Base-by-base conservation (phyloP, 2,888 invertebrate genomes). In the Thecocarcelia acutangulata region DNA sequence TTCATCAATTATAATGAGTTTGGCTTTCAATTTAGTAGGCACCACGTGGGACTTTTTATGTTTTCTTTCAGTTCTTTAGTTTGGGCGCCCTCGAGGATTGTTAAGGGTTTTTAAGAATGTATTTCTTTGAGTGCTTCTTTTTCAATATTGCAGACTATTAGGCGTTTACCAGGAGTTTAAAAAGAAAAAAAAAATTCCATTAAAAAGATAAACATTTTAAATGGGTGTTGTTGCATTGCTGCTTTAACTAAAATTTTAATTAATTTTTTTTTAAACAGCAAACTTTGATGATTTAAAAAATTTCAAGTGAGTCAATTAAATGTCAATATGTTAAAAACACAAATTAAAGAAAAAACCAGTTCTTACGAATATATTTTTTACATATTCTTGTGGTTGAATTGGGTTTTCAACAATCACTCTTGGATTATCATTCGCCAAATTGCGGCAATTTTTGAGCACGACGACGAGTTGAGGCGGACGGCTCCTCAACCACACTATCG, bases 21-120 rank as follows among this genome's bases (percentile, higher is more conserved):
- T 54, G 52, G 37, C 54, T 59, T 76, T 56, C 17, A 58, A 56
- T 48, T 74, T 74, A 21, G 52, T 61, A 54, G 61, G 46, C 68
- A 69, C 69, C 76, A 76, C 76, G 76, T 76, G 76, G 76, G 76
- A 59, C 61, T 68, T 72, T 76, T 61, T 69, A 74, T 66, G 40
- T 33, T 6, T 48, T 66, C 61, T 72, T 11, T 52, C n/a, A 12
- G 33, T 12, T 61, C 15, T 66, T 42, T 50, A 54, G 44, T 52
- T 76, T 69, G 68, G 76, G 76, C 76, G 69, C 68, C 76, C 59
- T 76, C 46, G 61, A 69, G 68, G 40, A 28, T 44, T 76, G 44
- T 61, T 61, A 68, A 64, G 37, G 68, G 59, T 64, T 64, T 17
- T 59, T 54, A 13, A 42, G 28, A 33, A 33, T 33, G 33, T 44